Conservation (phyloP, 2,888 invertebrate genomes). For the Heteropelma amictum region DNA sequence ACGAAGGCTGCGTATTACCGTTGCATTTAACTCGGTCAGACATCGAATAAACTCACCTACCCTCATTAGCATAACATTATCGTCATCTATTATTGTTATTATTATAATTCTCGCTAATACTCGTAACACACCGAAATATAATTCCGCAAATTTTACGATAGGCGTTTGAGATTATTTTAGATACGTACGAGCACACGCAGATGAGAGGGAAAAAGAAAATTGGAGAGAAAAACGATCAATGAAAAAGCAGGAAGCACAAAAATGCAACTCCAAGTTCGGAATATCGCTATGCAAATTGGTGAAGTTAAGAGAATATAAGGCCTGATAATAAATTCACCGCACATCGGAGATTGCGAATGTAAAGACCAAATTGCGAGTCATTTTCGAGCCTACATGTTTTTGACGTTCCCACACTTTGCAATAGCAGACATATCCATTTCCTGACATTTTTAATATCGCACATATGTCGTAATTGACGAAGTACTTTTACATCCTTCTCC, state of each 20-base stretch:
- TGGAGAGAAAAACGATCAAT: not conserved
- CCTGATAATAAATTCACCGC: not conserved
- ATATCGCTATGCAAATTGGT: too few species aligned
- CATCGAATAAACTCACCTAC: slow-evolving; percentile 25
- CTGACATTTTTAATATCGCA: too few species aligned
- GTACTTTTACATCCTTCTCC: too few species aligned
- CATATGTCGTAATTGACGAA: too few species aligned
- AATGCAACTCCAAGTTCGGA: not conserved
- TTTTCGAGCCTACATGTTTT: too few species aligned
- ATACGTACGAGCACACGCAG: not conserved
- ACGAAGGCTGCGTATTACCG: not conserved
- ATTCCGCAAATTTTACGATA: slow-evolving; percentile 20
- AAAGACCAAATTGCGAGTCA: too few species aligned
- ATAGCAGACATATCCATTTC: too few species aligned
- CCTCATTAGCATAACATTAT: slow-evolving; percentile 44
- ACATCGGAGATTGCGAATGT: not conserved
- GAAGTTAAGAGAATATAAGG: not conserved
- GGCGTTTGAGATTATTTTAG: slow-evolving; percentile 1
- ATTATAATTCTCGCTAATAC: not conserved
- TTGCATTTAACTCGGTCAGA: slow-evolving; percentile 19
- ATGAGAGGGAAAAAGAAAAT: not conserved
- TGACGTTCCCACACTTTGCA: too few species aligned
- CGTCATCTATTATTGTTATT: slow-evolving; percentile 19
- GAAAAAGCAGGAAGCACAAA: not conserved
- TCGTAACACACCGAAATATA: slow-evolving; percentile 15